Evolutionary conservation across 1,140 invertebrate species (phyloP), one percentile per base, ranked within the genome.

Genomic region (Helicorthomorpha holstii): DNA sequence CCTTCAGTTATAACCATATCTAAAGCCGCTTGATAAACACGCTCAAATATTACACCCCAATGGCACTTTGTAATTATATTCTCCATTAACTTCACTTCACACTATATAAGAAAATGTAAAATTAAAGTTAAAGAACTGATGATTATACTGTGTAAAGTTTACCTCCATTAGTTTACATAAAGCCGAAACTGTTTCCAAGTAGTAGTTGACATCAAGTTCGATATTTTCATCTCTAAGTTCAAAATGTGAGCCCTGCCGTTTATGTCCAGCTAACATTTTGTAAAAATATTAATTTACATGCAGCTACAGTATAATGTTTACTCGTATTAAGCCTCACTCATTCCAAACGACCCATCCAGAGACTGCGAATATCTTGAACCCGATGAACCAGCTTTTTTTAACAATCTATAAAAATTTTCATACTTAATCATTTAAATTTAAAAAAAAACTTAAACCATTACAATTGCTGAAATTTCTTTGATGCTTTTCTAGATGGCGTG

Each of bases 301-400:
- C 12, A 50, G 34, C 10, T 21, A 38, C 49, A 7, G 19, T 10
- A 48, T 14, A 10, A 53, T 44, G 12, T 23, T 54, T 4, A 65
- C 60, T 47, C 59, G 59, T 65, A 45, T 14, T 54, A 52, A n/a
- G n/a, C n/a, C 49, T 47, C 44, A 58, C 56, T 74, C 23, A 83
- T 69, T 1, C 81, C 80, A 1, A 81, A 82, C 1, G 80, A 82
- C 54, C 80, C 74, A 63, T 83, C 81, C 41, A 83, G 62, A 12
- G 83, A 85, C 61, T 85, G 83, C 0, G 85, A 85, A 1, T 84
- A 87, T 61, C 82, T 85, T 61, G 85, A 68, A 57, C 91, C 71
- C 71, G 89, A 83, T 65, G 84, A 83, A 53, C 84, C 85, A 0
- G 88, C 87, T 63, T 87, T 85, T 58, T 84, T 85, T 59, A 89